Conservation (phyloP, 2,888 invertebrate genomes). For the Priocnemis perturbator region DNA sequence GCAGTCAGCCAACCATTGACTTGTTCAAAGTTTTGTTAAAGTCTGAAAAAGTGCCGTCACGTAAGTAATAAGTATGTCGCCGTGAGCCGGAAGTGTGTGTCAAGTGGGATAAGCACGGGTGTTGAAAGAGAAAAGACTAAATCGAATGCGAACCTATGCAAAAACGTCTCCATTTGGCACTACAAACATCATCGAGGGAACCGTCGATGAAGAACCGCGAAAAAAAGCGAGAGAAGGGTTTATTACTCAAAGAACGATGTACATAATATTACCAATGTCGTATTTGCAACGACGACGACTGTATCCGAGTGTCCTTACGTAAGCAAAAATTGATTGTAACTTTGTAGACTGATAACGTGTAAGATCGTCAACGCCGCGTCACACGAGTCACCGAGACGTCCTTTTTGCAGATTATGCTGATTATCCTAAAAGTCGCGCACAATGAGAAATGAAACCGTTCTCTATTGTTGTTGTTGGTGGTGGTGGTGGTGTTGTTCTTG, state of each 20-base stretch:
- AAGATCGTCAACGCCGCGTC: slow-evolving; percentile 61
- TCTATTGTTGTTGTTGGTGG: slow-evolving; percentile 1
- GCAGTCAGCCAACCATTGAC: no score
- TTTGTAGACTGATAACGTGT: slow-evolving; percentile 74
- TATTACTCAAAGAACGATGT: slow-evolving; percentile 57
- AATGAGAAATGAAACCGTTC: no score
- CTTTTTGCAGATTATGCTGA: slow-evolving; percentile 52
- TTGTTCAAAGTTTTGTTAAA: no score
- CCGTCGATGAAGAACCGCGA: no score
- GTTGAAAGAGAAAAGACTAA: no score
- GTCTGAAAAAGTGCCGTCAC: no score
- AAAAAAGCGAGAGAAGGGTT: slow-evolving; percentile 3
- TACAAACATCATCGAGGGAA: no score
- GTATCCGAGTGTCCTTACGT: slow-evolving; percentile 55
- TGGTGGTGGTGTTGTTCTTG: slow-evolving; percentile 20
- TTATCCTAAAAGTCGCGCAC: slow-evolving; percentile 38
- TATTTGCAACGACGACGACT: slow-evolving; percentile 19
- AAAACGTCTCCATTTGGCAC: no score
- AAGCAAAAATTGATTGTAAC: slow-evolving; percentile 68
- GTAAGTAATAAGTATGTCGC: no score
- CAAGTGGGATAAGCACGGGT: no score
- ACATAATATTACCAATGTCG: slow-evolving; percentile 52
- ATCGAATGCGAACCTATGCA: no score
- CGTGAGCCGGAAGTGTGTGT: no score
- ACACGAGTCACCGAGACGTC: slow-evolving; percentile 16